Base-by-base conservation (phyloP, 1,140 invertebrate species). In the Euura lappo region DNA sequence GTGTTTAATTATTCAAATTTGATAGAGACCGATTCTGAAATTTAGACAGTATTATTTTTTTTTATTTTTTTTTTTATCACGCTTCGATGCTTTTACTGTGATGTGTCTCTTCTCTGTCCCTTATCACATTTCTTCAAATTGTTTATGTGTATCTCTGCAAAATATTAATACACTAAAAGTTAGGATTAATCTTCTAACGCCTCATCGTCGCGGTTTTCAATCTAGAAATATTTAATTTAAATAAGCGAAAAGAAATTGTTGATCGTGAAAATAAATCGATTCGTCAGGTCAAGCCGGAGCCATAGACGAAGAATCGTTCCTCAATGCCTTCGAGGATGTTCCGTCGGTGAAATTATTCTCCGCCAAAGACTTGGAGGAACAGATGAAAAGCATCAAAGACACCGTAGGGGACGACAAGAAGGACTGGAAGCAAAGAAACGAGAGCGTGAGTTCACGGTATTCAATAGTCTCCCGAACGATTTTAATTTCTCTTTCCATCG, bases 391-490 rank as follows among this genome's bases (percentile, higher is more conserved):
- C 77, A 93, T 97, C 47, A 90, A 92, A 74, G 91, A 94, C 7
- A 91, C 91, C 4, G 91, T 99, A 47, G 92, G 92, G 11, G 95
- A 98, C 85, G 89, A 93, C 42, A 94, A 91, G 79, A 93, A 94
- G 81, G 95, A 97, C 79, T 99, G 97, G 97, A 96, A 97, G 86
- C 97, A 96, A 86, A 90, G 97, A 74, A 92, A 95, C 45, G 96
- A 98, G 78, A 92, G 93, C 78, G 94, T 96, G 87, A 90, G 93
- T 90, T 69, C 51, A 10, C 68, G 28, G 71, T 11, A 6, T 42
- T 44, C 5, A 0, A 13, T 68, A 72, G n/a, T 66, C 5, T 11
- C 28, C 1, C 65, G 28, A 70, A 46, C 7, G 67, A 43, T 44
- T 67, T 13, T 69, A 7, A 42, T 70, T 51, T 64, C 69, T 79